Base-by-base conservation (phyloP, 2,797 vertebrate genomes). In the Arctocebus calabarensis region DNA sequence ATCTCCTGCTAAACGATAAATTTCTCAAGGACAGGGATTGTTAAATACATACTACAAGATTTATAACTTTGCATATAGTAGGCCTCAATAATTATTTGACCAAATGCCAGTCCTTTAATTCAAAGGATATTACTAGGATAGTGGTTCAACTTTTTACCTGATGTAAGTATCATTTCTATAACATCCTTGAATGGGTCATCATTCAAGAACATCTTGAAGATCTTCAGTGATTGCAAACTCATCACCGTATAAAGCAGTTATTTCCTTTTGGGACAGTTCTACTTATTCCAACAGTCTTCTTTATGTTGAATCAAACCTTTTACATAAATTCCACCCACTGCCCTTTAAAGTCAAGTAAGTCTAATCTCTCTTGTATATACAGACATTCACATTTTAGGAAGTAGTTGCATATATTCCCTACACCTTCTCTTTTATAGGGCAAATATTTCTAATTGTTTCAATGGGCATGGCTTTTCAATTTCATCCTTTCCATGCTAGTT, bases 41-140 rank as follows among this genome's bases (percentile, higher is more conserved):
- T 1, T 83, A 40, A 78, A 86, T 66, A 70, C 45, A 77, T 32
- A 85, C 7, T 77, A 37, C 0, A 34, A 40, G 22, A 90, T 52
- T 93, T 91, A 89, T 78, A 94, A 90, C 59, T 89, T 29, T 61
- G 23, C 74, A 61, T 62, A 75, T 12, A 96, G 20, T 86, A 66
- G 73, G 25, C 0, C 4, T 82, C n/a, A 55, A 64, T 85, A 88
- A 85, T 71, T 85, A 77, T 71, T 14, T 91, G 78, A 91, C 11
- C 64, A 79, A 93, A 91, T 52, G 12, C 23, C 20, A 73, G 43
- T 40, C 77, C 64, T 91, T 90, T 84, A 95, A 89, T 85, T 7
- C 14, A 90, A 87, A 71, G 27, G 5, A 59, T 79, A 78, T 29
- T 70, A 75, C 40, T 3, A 91, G 34, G 32, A 77, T 23, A 91